phyloP scores from a whole-genome alignment of 1,140 invertebrate species.

The Limonius californicus region DNA sequence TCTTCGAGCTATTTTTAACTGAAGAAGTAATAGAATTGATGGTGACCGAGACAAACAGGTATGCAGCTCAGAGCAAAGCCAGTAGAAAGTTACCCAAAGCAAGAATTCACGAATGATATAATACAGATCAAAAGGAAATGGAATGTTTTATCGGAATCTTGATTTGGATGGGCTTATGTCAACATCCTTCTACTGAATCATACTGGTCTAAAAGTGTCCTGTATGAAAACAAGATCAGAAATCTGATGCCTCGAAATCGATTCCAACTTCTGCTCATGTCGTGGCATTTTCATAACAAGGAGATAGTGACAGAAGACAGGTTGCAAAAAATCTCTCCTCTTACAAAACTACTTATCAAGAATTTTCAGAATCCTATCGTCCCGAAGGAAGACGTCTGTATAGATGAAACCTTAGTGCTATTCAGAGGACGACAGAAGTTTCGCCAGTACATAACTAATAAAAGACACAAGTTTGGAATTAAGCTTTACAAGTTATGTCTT shows the following conservation, averaged over 20 bases:
- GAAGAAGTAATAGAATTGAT: background rate
- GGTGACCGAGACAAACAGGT: background rate
- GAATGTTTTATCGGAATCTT: too few species aligned
- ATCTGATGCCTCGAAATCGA: too few species aligned
- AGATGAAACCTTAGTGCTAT: constrained; percentile 44
- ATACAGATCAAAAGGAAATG: background rate
- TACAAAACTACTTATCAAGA: constrained; percentile 30
- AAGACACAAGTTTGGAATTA: background rate
- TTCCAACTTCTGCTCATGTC: too few species aligned
- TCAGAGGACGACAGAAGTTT: constrained; percentile 18
- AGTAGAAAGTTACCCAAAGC: background rate
- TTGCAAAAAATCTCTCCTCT: constrained; percentile 41
- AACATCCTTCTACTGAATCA: too few species aligned
- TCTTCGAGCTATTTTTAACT: background rate
- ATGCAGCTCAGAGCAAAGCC: background rate
- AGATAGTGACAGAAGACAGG: constrained; percentile 25
- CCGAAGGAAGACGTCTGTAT: constrained; percentile 41
- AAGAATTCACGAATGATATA: background rate
- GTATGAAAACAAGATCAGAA: too few species aligned
- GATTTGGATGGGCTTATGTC: too few species aligned
- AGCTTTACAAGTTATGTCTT: background rate
- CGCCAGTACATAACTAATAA: background rate
- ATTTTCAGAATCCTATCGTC: constrained; percentile 38
- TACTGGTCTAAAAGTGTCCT: background rate
- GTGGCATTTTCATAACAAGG: too few species aligned